Evolutionary conservation across 2,113 vertebrate species (phyloP), one percentile per base, ranked within the genome.

Genomic region (Siphamia tubifer): DNA sequence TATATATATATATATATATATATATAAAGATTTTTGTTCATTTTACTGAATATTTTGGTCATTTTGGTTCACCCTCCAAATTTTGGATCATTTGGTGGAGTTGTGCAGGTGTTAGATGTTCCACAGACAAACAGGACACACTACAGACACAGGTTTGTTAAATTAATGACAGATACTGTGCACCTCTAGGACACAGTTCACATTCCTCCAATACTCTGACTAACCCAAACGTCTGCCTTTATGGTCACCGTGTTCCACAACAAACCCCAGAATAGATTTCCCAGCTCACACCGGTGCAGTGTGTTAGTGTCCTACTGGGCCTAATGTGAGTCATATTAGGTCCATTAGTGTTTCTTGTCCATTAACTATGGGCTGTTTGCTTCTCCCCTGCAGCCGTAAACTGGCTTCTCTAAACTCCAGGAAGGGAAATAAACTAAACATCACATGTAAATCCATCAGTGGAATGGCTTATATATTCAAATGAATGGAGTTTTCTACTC

Each of bases 241-340:
- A 1, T 30, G 44, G 27, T 30, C 42, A 40, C 38, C 48, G 1
- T 0, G 47, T 17, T 57, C 44, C 54, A 58, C 23, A 38, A 19
- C 43, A 35, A 48, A 31, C 43, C 68, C 75, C 69, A 67, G 28
- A 80, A 64, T 62, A 77, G 70, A 58, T 39, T 48, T 23, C 16
- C 44, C 4, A 11, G 8, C 57, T 54, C 40, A 53, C 16, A 21
- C 17, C 63, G 66, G 66, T 54, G 43, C 74, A 69, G 68, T 54
- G 40, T 21, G 36, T 12, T 70, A 27, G 48, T 24, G 24, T 57
- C 15, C 48, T 28, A 12, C n/a, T n/a, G n/a, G n/a, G n/a, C n/a
- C n/a, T n/a, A n/a, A n/a, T 60, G 17, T 49, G 12, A 72, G 57
- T 21, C 27, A 57, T 39, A 28, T 27, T 24, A 16, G 6, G 20